Evolutionary conservation across 2,797 vertebrate species (phyloP), one percentile per base, ranked within the genome.

Genomic region (Spatula versicolor): DNA sequence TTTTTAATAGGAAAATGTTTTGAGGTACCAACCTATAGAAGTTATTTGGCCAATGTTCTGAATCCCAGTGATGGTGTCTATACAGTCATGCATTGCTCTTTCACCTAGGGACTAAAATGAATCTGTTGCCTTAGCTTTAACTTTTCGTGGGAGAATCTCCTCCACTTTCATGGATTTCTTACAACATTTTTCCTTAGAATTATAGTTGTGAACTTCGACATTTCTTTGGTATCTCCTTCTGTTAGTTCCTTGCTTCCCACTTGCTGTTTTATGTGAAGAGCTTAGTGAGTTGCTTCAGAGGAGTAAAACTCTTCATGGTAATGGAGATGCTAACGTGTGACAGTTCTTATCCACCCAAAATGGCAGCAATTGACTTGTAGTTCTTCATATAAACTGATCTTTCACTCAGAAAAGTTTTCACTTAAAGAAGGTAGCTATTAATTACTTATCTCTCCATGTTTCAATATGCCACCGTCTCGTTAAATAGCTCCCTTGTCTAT

Each of bases 401-500:
- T 95, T 94, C 95, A 90, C 86, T 93, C 83, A 63, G 83, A 96
- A 91, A 95, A 96, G 90, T 95, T 96, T 97, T 96, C 88, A 89
- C 92, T 95, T 94, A 73, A 66, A 96, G 86, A 92, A 94, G 91
- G 86, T 96, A 96, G 91, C 94, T 96, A 95, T 96, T 97, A 96
- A 96, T 96, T 96, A 89, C 93, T 91, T 94, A 95, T 58, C 88
- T 75, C 68, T 91, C 93, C 90, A 76, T 94, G 93, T 95, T 96
- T 95, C 95, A 96, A 80, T 96, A 96, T 94, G 94, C 88, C 88
- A 93, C 92, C 46, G 20, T 91, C 96, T 96, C 18, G 19, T 95
- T 96, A 96, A 96, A 96, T 96, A 92, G 91, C 91, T 97, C 91
- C 86, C 92, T 94, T 95, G 93, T 96, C 96, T 96, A 33, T 93